These are phyloP conservation scores for Cryptotermes secundus DNA, from an alignment of 1,140 invertebrate species.

Conservation along the genomic window DNA sequence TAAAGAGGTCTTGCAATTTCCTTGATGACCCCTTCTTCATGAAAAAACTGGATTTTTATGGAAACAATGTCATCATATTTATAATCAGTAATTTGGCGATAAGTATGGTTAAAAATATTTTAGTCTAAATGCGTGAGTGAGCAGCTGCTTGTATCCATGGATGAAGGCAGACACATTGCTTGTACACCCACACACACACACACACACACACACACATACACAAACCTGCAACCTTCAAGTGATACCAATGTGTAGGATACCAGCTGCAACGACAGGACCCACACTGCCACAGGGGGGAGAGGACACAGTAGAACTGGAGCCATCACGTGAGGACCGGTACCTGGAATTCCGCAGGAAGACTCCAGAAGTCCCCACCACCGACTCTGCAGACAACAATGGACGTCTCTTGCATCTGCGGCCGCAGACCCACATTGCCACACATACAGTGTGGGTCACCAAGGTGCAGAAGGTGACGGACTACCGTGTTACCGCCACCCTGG, in stretches of 20 bases:
- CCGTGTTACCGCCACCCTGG: slow-evolving; percentile 43
- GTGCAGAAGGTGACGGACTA: slow-evolving; percentile 43
- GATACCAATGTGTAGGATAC: not conserved
- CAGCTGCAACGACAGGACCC: not conserved
- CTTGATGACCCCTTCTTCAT: too few species aligned
- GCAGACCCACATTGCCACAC: not conserved
- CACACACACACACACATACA: too few species aligned
- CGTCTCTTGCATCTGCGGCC: not conserved
- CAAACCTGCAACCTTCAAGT: too few species aligned
- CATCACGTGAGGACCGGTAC: not conserved
- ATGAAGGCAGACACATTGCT: too few species aligned
- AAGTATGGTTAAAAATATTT: too few species aligned
- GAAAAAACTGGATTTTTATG: too few species aligned
- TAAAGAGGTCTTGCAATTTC: too few species aligned
- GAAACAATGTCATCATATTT: too few species aligned
- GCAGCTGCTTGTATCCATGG: too few species aligned
- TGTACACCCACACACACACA: too few species aligned
- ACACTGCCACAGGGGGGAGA: not conserved
- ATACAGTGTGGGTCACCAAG: slow-evolving; percentile 44
- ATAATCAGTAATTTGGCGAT: too few species aligned
- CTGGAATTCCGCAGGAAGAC: slow-evolving; percentile 13
- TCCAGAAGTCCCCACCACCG: not conserved
- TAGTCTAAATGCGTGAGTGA: too few species aligned
- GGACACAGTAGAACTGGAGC: not conserved
- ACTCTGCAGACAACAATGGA: not conserved